Evolutionary conservation across 2,888 invertebrate genomes (phyloP).

Genomic region (Platerodrilus igneus): DNA sequence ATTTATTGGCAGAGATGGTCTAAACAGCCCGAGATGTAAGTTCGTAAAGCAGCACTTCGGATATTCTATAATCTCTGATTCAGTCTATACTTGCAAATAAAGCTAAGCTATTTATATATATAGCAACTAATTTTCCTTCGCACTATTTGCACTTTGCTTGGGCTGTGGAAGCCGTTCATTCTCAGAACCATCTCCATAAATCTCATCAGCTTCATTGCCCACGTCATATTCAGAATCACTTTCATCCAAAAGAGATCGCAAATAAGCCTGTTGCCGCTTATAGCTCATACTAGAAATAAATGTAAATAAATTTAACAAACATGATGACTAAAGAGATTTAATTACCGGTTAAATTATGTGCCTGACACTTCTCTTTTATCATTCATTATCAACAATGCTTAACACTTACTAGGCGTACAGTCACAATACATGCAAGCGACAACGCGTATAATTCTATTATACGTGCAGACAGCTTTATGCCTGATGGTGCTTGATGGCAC

Average conservation of each 20-base stretch:
- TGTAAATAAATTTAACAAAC: not conserved
- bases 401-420: too few relatives aligned
- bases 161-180: not conserved
- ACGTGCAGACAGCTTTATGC: too few relatives aligned
- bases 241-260: not conserved
- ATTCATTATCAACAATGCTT: too few relatives aligned
- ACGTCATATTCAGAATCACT: not conserved
- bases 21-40: not conserved
- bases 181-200: not conserved
- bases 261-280: not conserved
- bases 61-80: too few relatives aligned
- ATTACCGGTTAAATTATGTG: not conserved
- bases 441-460: too few relatives aligned
- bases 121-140: not conserved
- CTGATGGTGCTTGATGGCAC: too few relatives aligned
- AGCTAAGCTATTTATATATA: not conserved
- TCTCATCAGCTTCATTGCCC: not conserved
- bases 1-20: not conserved
- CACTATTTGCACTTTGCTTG: not conserved
- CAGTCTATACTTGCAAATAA: too few relatives aligned
- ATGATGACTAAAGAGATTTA: not conserved
- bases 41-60: too few relatives aligned
- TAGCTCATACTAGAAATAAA: not conserved
- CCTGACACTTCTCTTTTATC: too few relatives aligned
- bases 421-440: too few relatives aligned